Conservation (phyloP, 2,888 invertebrate genomes). For the Eucera pruinosa region DNA sequence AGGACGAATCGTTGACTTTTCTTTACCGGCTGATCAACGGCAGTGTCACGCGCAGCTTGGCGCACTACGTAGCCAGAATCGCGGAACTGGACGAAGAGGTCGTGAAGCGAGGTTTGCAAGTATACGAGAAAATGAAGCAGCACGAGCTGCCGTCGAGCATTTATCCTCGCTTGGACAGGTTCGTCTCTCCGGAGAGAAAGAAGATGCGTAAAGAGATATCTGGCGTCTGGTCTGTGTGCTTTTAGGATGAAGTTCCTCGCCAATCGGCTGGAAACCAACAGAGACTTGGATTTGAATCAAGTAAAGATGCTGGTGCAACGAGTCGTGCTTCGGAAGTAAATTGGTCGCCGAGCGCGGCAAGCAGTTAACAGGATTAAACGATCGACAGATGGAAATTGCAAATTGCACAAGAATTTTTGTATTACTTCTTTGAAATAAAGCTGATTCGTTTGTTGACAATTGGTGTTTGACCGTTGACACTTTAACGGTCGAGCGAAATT, state of each 20-base stretch:
- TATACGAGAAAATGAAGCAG: slow-evolving; percentile 74
- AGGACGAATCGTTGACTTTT: slow-evolving; percentile 87
- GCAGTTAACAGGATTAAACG: too few species aligned
- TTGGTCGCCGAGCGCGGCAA: too few species aligned
- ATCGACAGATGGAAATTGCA: too few species aligned
- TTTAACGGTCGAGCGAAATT: too few species aligned
- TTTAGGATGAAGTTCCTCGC: slow-evolving; percentile 43
- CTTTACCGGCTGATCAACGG: slow-evolving; percentile 89
- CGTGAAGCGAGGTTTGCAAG: slow-evolving; percentile 85
- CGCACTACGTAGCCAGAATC: slow-evolving; percentile 87
- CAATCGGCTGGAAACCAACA: slow-evolving; percentile 33
- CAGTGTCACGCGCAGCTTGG: slow-evolving; percentile 87
- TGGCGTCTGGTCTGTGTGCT: too few species aligned
- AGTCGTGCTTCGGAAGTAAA: slow-evolving; percentile 25
- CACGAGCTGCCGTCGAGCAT: slow-evolving; percentile 57
- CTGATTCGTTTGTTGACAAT: too few species aligned
- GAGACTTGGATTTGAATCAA: slow-evolving; percentile 58
- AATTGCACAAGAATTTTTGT: too few species aligned
- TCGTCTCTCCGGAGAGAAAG: too few species aligned
- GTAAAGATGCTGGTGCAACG: slow-evolving; percentile 61
- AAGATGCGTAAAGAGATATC: too few species aligned
- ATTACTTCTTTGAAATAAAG: too few species aligned
- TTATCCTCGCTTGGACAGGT: slow-evolving; percentile 15
- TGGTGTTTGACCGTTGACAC: too few species aligned
- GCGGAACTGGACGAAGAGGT: slow-evolving; percentile 86